Evolutionary conservation across 2,113 vertebrate species (phyloP).

Genomic region (Oreotragus oreotragus): DNA sequence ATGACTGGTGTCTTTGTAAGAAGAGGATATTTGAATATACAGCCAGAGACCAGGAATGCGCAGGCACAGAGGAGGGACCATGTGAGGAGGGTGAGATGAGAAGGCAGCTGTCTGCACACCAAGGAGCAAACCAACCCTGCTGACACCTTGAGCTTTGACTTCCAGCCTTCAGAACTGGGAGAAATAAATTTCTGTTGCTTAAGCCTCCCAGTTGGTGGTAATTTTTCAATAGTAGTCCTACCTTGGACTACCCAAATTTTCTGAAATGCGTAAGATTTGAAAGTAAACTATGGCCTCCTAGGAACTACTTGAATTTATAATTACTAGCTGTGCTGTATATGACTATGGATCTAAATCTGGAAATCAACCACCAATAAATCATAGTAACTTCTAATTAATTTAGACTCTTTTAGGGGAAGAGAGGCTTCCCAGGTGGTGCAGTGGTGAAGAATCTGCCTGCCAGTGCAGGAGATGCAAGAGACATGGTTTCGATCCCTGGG

Average conservation of each 20-base stretch:
- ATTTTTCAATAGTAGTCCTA: neutral
- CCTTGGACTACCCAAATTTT: neutral
- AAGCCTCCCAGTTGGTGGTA: neutral
- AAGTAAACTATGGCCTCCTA: neutral
- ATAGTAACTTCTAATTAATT: neutral
- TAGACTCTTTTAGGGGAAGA: neutral
- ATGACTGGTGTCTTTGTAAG: neutral
- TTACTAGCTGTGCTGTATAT: neutral
- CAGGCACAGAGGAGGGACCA: neutral
- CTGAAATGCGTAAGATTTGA: conserved; percentile 13
- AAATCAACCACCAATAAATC: neutral
- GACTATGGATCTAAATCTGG: neutral
- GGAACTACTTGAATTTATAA: neutral
- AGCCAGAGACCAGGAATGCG: neutral
- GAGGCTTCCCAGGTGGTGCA: neutral
- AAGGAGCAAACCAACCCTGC: neutral
- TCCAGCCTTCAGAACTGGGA: neutral
- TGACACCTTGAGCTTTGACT: neutral
- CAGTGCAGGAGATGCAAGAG: neutral
- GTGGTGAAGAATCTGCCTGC: neutral
- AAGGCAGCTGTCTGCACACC: neutral
- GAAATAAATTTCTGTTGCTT: neutral
- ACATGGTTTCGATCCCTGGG: neutral
- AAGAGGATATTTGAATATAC: neutral
- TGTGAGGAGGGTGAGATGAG: neutral